Percentiles rank a stretch among this genome's conserved stretches.
Evolutionary conservation across 2,797 vertebrate genomes (phyloP).

Genomic region (Sparidentex hasta): DNA sequence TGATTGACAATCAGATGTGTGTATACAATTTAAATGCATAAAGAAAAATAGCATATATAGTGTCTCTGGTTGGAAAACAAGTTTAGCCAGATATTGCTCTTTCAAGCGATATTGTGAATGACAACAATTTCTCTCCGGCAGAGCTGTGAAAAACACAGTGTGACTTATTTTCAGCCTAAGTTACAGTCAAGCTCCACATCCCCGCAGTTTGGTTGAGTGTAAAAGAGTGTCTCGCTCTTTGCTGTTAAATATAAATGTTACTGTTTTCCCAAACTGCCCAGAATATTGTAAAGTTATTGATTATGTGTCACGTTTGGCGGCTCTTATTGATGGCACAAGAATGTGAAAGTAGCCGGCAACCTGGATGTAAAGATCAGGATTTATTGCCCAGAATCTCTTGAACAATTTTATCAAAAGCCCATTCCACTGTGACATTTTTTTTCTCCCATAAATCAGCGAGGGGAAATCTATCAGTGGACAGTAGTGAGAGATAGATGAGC

Average conservation of each 20-base stretch:
- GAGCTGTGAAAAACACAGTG: constrained; percentile 59
- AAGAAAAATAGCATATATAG: background rate
- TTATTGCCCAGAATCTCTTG: constrained; percentile 99
- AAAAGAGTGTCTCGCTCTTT: constrained; percentile 73
- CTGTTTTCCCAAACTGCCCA: constrained; percentile 89
- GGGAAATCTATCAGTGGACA: constrained; percentile 98
- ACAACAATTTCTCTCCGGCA: constrained; percentile 46
- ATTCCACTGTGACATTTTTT: constrained; percentile 98
- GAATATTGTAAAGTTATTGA: constrained; percentile 94
- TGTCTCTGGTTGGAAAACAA: constrained; percentile 16
- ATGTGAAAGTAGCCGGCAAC: constrained; percentile 96
- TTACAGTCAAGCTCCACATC: constrained; percentile 69
- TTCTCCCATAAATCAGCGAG: constrained; percentile 98
- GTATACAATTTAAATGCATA: constrained; percentile 19
- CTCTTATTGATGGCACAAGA: constrained; percentile 97
- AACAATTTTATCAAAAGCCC: constrained; percentile 99
- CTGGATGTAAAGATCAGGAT: constrained; percentile 99
- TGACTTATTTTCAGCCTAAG: constrained; percentile 75
- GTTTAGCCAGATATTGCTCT: constrained; percentile 19
- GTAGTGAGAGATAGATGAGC: constrained; percentile 99
- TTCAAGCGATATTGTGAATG: constrained; percentile 41
- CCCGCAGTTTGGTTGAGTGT: constrained; percentile 48
- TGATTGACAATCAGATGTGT: constrained; percentile 14
- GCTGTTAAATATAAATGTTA: constrained; percentile 88
- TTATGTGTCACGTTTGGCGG: constrained; percentile 93